Evolutionary conservation across 2,888 invertebrate genomes (phyloP).

Genomic region (Drosophila siamana): DNA sequence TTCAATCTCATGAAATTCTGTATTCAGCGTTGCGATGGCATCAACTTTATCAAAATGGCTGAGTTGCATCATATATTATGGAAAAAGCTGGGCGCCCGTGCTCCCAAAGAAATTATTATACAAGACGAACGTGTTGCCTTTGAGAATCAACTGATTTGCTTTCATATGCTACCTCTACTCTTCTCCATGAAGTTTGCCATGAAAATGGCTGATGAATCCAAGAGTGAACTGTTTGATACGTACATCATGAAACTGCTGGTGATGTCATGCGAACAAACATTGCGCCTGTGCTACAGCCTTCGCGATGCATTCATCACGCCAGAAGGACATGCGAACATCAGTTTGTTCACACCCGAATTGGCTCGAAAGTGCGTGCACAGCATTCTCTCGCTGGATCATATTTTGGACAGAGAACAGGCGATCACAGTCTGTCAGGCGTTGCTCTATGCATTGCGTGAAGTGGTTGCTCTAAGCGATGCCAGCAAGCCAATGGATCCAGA

Average conservation of each 20-base stretch:
- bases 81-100: slow-evolving; percentile 83
- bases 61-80: slow-evolving; percentile 85
- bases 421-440: slow-evolving; percentile 88
- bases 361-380: slow-evolving; percentile 84
- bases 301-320: slow-evolving; percentile 85
- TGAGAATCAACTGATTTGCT: slow-evolving; percentile 88
- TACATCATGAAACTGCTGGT: slow-evolving; percentile 88
- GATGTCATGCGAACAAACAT: slow-evolving; percentile 88
- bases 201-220: slow-evolving; percentile 58
- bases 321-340: slow-evolving; percentile 43
- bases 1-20: slow-evolving; percentile 85
- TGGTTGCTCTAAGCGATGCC: slow-evolving; percentile 75
- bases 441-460: slow-evolving; percentile 88
- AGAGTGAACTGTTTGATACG: slow-evolving; percentile 86
- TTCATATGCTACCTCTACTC: slow-evolving; percentile 88
- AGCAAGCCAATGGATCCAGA: slow-evolving; percentile 36
- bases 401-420: slow-evolving; percentile 88
- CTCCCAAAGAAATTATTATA: slow-evolving; percentile 83
- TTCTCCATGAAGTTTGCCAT: slow-evolving; percentile 83
- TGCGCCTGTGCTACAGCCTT: slow-evolving; percentile 87
- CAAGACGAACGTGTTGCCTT: slow-evolving; percentile 85
- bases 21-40: slow-evolving; percentile 78
- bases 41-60: slow-evolving; percentile 83
- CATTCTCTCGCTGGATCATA: slow-evolving; percentile 85
- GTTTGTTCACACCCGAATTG: slow-evolving; percentile 74